Percentiles rank a stretch among this genome's conserved stretches.
These are phyloP conservation scores for Caenorhabditis japonica DNA, from an alignment of 2,888 invertebrate genomes.

Conservation along the genomic window DNA sequence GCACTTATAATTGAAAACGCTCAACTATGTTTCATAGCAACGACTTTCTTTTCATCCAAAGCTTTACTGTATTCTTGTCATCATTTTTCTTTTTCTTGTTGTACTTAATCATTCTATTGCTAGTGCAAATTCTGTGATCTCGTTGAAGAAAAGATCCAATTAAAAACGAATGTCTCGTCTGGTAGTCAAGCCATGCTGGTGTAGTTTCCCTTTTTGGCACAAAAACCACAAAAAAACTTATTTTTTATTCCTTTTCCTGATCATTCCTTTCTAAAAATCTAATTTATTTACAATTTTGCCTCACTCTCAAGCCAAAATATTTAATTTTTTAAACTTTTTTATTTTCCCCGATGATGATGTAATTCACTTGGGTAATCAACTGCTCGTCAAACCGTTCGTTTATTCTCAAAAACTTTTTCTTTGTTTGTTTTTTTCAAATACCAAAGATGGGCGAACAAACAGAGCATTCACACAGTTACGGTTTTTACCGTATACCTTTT, in stretches of 20 bases:
- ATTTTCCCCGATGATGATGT: neutral
- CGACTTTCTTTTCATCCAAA: neutral
- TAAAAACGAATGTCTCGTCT: conserved; percentile 35
- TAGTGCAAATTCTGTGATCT: conserved; percentile 44
- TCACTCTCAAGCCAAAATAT: too few species aligned
- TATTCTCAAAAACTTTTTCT: neutral
- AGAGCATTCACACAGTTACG: too few species aligned
- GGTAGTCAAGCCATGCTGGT: conserved; percentile 22
- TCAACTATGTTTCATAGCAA: neutral
- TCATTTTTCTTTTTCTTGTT: neutral
- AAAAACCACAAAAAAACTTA: too few species aligned
- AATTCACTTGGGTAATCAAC: conserved; percentile 4
- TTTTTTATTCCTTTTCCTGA: too few species aligned
- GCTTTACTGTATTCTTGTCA: neutral
- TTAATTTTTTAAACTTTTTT: neutral
- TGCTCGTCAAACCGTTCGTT: neutral
- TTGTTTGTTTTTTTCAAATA: neutral
- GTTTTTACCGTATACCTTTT: too few species aligned
- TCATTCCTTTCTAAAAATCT: too few species aligned
- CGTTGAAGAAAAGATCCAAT: conserved; percentile 35
- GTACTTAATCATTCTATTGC: neutral
- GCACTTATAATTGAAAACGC: conserved; percentile 17
- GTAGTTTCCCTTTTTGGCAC: conserved; percentile 5
- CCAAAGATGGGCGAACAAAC: too few species aligned
- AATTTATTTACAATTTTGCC: too few species aligned